phyloP scores from a whole-genome alignment of 2,888 invertebrate species.

The Ligdia adustata region DNA sequence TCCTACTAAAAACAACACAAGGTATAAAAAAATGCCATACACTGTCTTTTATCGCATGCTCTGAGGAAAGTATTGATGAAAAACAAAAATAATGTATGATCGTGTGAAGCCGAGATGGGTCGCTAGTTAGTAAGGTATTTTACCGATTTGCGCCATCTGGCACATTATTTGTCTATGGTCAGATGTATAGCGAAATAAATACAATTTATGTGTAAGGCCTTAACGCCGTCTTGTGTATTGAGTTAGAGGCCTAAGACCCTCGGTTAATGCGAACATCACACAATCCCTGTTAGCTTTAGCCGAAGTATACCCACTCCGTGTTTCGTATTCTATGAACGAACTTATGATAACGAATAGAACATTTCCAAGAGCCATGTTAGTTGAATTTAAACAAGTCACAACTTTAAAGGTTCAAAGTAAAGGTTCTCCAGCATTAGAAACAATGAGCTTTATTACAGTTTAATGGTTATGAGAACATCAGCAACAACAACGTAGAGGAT shows the following conservation, averaged over 20 bases:
- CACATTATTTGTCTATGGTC: neutral
- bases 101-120: too few species aligned
- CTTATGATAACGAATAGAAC: conserved; percentile 6
- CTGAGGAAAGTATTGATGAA: too few species aligned
- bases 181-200: conserved; percentile 25
- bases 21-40: too few species aligned
- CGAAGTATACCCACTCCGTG: conserved; percentile 5
- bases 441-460: too few species aligned
- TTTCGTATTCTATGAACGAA: conserved; percentile 7
- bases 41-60: too few species aligned
- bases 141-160: neutral
- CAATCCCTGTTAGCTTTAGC: conserved; percentile 25
- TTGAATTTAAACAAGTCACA: too few species aligned
- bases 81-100: too few species aligned
- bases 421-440: too few species aligned
- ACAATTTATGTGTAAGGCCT: conserved; percentile 26
- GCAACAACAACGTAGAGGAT: too few species aligned
- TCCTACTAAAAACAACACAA: too few species aligned
- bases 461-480: too few species aligned
- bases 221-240: conserved; percentile 27
- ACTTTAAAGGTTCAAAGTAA: too few species aligned
- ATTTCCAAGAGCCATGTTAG: neutral
- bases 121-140: neutral
- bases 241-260: conserved; percentile 29
- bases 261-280: conserved; percentile 32